Evolutionary conservation across 2,888 invertebrate species (phyloP), one percentile per base, ranked within the genome.

Genomic region (Himalopsyche kuldschensis): DNA sequence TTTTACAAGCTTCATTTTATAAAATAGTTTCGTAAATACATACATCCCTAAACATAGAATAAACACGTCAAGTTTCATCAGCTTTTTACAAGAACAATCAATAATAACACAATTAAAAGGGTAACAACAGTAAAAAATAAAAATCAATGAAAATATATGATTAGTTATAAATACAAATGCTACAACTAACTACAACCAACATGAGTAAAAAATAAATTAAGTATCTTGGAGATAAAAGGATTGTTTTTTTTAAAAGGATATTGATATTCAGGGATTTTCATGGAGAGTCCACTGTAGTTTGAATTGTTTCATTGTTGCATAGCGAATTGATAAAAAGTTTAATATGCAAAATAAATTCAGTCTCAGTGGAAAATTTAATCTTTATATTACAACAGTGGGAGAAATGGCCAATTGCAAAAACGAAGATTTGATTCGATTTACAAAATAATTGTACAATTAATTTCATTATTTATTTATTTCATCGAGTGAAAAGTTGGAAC

Each of bases 321-420:
- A 27, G 30, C 78, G n/a, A 17, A 80, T 41, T 41, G 69, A 27
- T 27, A 27, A 20, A 24, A 75, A 35, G 27, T 75, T 80, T 27
- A 75, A 41, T 27, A 31, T 15, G 75, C 48, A 24, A 41, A 48
- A 78, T 63, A 82, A 35, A 78, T 78, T 82, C 82, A 82, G 82
- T 82, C 82, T 82, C 82, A 41, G 79, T 46, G 48, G 77, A 76
- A 75, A 55, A 81, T 83, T 84, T 84, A 84, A 55, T 55, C 55
- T 69, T 69, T 69, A 69, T 69, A 69, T 27, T 69, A 69, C 69
- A 69, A 92, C 92, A 92, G 91, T 91, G 91, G 89, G 89, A 90
- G 91, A 91, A 91, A 46, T 46, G 92, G 92, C 92, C 92, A 91
- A 92, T 92, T 92, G 92, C 92, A 92, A 92, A 92, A 92, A 92